A percentile compares a stretch with the other conserved stretches of the same genome.
phyloP scores from a whole-genome alignment of 2,797 vertebrate genomes.

The Myiotriccus ornatus region DNA sequence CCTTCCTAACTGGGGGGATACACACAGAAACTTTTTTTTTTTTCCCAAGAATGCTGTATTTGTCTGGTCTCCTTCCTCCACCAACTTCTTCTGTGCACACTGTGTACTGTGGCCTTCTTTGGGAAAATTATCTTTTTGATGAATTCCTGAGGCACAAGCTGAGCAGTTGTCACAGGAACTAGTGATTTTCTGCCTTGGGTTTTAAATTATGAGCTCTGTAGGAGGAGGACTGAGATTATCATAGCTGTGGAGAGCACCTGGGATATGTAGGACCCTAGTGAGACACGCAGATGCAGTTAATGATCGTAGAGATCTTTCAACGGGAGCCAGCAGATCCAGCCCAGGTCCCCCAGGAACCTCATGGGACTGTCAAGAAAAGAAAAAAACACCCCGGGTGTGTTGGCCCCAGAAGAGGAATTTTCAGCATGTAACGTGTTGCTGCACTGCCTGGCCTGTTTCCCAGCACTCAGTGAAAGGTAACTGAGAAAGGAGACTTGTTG shows the following conservation, averaged over 20 bases:
- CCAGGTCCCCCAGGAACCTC: neutral
- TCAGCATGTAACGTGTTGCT: neutral
- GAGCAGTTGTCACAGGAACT: neutral
- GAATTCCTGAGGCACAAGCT: neutral
- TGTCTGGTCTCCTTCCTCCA: neutral
- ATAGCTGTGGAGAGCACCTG: neutral
- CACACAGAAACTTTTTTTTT: neutral
- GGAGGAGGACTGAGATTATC: neutral
- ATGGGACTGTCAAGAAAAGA: neutral
- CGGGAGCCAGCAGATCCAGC: neutral
- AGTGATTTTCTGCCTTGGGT: neutral
- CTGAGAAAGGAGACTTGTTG: neutral
- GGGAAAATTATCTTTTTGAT: neutral
- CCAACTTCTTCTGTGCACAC: neutral
- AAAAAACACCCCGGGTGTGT: accelerated
- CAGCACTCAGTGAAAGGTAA: neutral
- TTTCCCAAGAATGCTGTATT: neutral
- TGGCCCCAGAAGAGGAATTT: neutral
- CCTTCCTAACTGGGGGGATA: neutral
- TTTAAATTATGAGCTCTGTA: neutral
- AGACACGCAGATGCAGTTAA: neutral
- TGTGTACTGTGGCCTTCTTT: neutral
- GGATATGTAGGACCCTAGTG: neutral
- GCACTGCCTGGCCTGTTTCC: neutral
- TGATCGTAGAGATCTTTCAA: neutral